Percentiles rank a stretch among this genome's conserved stretches.
phyloP scores from a whole-genome alignment of 1,140 invertebrate genomes.

The Eriosoma lanigerum region DNA sequence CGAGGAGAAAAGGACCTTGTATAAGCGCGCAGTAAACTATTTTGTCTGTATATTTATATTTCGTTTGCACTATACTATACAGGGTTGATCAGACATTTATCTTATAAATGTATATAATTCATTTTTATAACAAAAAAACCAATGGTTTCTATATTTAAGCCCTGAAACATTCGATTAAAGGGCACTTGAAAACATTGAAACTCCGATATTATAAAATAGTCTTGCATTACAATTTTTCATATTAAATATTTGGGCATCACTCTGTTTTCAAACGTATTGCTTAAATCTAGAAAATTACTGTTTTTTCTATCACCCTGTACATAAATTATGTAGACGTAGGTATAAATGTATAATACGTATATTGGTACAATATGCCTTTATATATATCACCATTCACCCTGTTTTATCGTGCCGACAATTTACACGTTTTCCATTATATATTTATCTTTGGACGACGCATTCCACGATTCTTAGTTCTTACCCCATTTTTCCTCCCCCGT shows the following conservation, averaged over 20 bases:
- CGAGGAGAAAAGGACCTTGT: not conserved
- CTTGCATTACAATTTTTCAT: too few relatives aligned
- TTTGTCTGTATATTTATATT: not conserved
- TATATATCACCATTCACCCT: not conserved
- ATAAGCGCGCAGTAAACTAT: not conserved
- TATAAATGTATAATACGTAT: not conserved
- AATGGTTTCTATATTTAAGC: too few relatives aligned
- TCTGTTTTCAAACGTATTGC: too few relatives aligned
- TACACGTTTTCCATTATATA: constrained; percentile 27
- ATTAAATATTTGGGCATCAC: too few relatives aligned
- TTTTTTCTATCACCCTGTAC: not conserved
- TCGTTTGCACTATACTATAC: constrained; percentile 28
- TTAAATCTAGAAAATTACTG: too few relatives aligned
- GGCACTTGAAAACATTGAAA: too few relatives aligned
- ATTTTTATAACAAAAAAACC: too few relatives aligned
- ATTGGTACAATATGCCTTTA: not conserved
- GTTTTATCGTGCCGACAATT: constrained; percentile 37
- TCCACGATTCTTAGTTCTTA: not conserved
- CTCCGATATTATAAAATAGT: too few relatives aligned
- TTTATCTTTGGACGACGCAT: constrained; percentile 12
- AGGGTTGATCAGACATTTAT: too few relatives aligned
- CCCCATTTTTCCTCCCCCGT: not conserved
- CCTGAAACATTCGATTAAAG: too few relatives aligned
- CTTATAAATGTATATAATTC: too few relatives aligned
- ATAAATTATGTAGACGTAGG: not conserved